Evolutionary conservation across 2,113 vertebrate species (phyloP).

Genomic region (Erythrolamprus reginae): DNA sequence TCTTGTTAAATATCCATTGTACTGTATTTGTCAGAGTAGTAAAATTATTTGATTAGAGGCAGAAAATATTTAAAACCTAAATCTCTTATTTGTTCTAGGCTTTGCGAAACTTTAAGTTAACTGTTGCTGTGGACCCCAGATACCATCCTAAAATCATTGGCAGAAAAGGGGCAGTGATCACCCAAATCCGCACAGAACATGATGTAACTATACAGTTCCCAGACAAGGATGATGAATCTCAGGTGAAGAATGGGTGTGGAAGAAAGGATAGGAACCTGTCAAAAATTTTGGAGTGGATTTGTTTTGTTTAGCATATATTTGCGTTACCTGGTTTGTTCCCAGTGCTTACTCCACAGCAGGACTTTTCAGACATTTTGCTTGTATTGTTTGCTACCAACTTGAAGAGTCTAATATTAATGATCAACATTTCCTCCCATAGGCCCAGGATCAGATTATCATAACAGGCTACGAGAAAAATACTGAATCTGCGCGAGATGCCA

Average conservation of each 20-base stretch:
- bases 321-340: neutral
- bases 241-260: constrained; percentile 68
- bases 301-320: neutral
- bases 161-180: constrained; percentile 95
- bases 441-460: constrained; percentile 94
- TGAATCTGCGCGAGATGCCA: constrained; percentile 87
- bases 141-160: constrained; percentile 99
- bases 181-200: constrained; percentile 89
- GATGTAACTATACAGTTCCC: constrained; percentile 98
- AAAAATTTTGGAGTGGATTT: neutral
- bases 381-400: neutral
- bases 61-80: neutral
- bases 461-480: constrained; percentile 95
- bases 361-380: neutral
- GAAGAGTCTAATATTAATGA: neutral
- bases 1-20: neutral
- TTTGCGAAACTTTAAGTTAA: constrained; percentile 92
- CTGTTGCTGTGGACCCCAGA: constrained; percentile 93
- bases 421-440: constrained; percentile 21
- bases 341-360: neutral
- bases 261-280: neutral
- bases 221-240: constrained; percentile 93
- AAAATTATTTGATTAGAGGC: neutral
- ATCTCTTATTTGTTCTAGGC: constrained; percentile 67
- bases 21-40: neutral